A percentile compares a stretch with the other conserved stretches of the same genome.
Evolutionary conservation across 2,797 vertebrate species (phyloP).

Genomic region (Clamator glandarius): DNA sequence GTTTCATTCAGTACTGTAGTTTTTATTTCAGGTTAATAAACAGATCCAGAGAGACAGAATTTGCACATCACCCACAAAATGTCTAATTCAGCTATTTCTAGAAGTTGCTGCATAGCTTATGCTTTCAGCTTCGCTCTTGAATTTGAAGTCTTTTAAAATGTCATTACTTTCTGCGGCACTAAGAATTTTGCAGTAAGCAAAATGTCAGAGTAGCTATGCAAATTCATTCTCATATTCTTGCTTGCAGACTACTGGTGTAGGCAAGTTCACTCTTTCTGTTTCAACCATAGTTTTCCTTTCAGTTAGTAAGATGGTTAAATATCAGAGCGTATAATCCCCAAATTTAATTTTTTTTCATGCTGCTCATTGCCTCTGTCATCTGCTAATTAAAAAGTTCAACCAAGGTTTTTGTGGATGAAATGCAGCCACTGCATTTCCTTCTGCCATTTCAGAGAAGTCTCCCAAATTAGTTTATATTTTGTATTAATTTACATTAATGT

Average conservation of each 20-base stretch:
- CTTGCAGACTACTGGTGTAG: background rate
- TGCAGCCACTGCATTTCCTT: background rate
- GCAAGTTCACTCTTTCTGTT: background rate
- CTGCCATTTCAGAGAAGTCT: background rate
- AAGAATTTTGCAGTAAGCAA: conserved; percentile 26
- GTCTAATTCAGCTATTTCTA: conserved; percentile 25
- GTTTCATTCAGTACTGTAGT: background rate
- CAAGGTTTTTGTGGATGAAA: background rate
- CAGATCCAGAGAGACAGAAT: background rate
- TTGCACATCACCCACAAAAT: conserved; percentile 19
- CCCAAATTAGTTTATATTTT: background rate
- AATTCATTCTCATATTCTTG: background rate
- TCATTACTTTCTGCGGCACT: conserved; percentile 27
- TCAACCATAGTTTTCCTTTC: background rate
- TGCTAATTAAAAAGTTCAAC: background rate
- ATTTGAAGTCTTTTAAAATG: conserved; percentile 37
- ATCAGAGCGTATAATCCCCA: background rate
- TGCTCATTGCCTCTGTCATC: background rate
- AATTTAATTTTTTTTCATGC: background rate
- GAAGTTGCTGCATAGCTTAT: conserved; percentile 4
- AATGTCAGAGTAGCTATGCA: conserved; percentile 13
- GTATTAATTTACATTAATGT: background rate
- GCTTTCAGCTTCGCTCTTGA: background rate
- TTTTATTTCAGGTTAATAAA: conserved; percentile 24
- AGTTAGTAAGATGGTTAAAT: background rate